Percentiles rank a stretch among this genome's conserved stretches.
Evolutionary conservation across 2,888 invertebrate species (phyloP).

Genomic region (Lobophora halterata): DNA sequence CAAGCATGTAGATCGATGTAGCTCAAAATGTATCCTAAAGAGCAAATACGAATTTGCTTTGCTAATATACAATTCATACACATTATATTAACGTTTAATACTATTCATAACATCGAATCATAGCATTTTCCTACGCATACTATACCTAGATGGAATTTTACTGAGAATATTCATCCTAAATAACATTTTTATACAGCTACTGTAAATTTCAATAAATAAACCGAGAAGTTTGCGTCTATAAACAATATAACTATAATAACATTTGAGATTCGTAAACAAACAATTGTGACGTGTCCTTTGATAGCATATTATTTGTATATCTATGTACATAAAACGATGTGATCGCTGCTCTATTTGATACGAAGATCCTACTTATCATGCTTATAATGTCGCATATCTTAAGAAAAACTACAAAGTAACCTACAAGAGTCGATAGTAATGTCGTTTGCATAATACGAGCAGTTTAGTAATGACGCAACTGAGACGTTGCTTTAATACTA

Average conservation of each 20-base stretch:
- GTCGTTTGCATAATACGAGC: conserved; percentile 56
- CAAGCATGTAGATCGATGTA: conserved; percentile 30
- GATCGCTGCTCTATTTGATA: conserved; percentile 44
- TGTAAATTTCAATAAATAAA: conserved; percentile 60
- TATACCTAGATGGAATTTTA: conserved; percentile 55
- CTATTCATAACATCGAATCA: conserved; percentile 50
- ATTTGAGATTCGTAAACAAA: conserved; percentile 67
- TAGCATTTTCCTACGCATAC: conserved; percentile 37
- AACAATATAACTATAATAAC: conserved; percentile 52
- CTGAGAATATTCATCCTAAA: conserved; percentile 49
- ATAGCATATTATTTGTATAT: conserved; percentile 46
- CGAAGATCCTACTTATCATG: conserved; percentile 24
- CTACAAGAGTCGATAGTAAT: conserved; percentile 42
- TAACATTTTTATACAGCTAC: conserved; percentile 51
- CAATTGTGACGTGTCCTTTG: conserved; percentile 48
- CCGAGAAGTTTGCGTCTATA: conserved; percentile 55
- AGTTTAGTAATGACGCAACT: conserved; percentile 45
- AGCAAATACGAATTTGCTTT: conserved; percentile 53
- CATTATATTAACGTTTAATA: conserved; percentile 63
- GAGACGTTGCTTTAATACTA: conserved; percentile 59
- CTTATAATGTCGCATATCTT: conserved; percentile 33
- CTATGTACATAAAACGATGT: conserved; percentile 53
- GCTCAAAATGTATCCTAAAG: conserved; percentile 31
- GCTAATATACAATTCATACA: conserved; percentile 51
- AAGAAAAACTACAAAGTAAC: conserved; percentile 46